A percentile compares a stretch with the other conserved stretches of the same genome.
Conservation (phyloP, 2,113 vertebrate genomes). For the Columbina picui region DNA sequence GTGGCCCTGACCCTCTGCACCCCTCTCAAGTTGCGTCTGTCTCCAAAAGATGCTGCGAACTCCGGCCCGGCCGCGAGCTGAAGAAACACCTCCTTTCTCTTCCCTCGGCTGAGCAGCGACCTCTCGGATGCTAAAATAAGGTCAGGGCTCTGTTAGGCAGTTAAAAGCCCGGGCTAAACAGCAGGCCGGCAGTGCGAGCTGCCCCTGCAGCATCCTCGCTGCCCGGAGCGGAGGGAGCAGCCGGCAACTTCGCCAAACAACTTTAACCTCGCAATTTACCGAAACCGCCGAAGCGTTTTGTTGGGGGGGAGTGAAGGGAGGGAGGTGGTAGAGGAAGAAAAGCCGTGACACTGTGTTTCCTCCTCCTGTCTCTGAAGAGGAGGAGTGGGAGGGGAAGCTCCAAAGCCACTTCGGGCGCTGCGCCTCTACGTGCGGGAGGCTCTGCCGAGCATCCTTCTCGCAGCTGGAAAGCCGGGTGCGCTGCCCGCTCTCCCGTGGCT, state of each 20-base stretch:
- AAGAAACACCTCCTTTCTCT: background rate
- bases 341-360: background rate
- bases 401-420: background rate
- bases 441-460: background rate
- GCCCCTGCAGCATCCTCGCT: background rate
- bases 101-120: background rate
- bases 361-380: background rate
- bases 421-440: background rate
- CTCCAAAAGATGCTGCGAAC: background rate
- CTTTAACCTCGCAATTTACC: too few species aligned
- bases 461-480: background rate
- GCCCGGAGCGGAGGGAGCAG: background rate
- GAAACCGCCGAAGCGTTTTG: too few species aligned
- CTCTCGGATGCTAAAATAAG: background rate
- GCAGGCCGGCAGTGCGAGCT: background rate
- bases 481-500: background rate
- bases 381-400: conserved; percentile 34
- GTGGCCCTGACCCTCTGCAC: background rate
- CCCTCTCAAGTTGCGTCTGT: background rate
- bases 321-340: background rate
- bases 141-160: background rate
- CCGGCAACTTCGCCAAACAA: background rate
- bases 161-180: background rate
- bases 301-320: background rate
- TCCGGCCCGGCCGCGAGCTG: background rate